Conservation (phyloP, 2,797 vertebrate species). For the Gorsachius magnificus region DNA sequence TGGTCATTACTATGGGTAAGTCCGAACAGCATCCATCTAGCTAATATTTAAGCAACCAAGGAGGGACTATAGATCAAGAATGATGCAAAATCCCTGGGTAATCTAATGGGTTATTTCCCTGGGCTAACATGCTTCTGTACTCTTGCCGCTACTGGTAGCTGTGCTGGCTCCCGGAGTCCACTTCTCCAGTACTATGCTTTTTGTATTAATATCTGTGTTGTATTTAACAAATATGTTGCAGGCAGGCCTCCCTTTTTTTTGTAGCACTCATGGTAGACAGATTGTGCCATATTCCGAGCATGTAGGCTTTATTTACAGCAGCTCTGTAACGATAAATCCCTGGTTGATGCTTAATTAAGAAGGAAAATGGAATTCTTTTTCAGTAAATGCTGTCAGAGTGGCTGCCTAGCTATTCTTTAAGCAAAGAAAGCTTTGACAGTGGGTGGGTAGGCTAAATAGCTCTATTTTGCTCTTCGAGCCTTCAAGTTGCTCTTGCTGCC, state of each 20-base stretch:
- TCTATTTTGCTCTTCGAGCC: not conserved
- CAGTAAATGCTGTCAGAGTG: not conserved
- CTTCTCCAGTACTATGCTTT: not conserved
- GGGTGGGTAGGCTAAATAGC: not conserved
- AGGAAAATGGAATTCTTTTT: not conserved
- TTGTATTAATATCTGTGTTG: not conserved
- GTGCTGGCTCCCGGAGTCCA: not conserved
- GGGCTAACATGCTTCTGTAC: not conserved
- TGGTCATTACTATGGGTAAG: too few species aligned
- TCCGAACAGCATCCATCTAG: not conserved
- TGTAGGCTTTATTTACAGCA: not conserved
- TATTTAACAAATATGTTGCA: not conserved
- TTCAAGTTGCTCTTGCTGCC: not conserved
- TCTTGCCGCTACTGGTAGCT: not conserved
- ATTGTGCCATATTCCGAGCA: not conserved
- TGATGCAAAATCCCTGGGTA: not conserved
- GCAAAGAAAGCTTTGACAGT: not conserved
- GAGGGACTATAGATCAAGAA: not conserved
- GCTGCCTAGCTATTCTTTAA: not conserved
- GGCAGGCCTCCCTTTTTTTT: not conserved
- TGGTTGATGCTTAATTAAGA: not conserved
- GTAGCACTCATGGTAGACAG: not conserved
- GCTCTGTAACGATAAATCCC: not conserved
- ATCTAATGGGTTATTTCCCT: not conserved
- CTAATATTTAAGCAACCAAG: not conserved